These are phyloP conservation scores for Tetheella fluctuosa DNA, from an alignment of 2,888 invertebrate species.

Conservation along the genomic window DNA sequence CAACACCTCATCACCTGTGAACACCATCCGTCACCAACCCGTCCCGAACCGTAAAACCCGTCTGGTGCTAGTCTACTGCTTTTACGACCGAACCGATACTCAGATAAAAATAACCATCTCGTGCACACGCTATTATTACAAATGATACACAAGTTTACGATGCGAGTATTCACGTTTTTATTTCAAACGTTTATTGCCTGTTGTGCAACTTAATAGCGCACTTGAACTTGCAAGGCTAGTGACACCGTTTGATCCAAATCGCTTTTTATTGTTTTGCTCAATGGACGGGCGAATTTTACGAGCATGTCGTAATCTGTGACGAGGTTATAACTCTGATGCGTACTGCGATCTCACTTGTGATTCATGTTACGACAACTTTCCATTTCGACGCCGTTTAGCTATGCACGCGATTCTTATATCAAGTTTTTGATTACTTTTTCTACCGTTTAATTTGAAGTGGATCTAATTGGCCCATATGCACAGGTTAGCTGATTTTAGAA, in stretches of 20 bases:
- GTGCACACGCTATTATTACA: constrained; percentile 56
- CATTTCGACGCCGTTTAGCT: constrained; percentile 51
- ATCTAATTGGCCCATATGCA: constrained; percentile 1
- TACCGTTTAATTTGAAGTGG: background rate
- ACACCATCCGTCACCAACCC: constrained; percentile 57
- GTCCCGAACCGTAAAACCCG: constrained; percentile 66
- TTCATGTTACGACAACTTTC: constrained; percentile 65
- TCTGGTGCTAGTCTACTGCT: constrained; percentile 78
- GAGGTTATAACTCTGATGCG: constrained; percentile 63
- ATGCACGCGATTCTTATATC: constrained; percentile 22
- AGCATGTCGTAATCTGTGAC: constrained; percentile 76
- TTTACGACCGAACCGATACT: constrained; percentile 74
- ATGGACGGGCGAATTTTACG: constrained; percentile 80
- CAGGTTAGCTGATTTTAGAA: background rate
- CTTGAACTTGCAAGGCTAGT: constrained; percentile 82
- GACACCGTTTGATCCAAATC: constrained; percentile 81
- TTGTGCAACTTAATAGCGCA: constrained; percentile 80
- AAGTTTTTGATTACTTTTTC: constrained; percentile 26
- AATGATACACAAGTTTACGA: constrained; percentile 59
- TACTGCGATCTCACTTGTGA: constrained; percentile 62
- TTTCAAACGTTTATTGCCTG: constrained; percentile 75
- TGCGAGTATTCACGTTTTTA: constrained; percentile 75
- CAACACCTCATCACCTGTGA: constrained; percentile 64
- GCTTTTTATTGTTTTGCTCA: constrained; percentile 80
- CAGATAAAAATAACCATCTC: constrained; percentile 78